These are phyloP conservation scores for Grammomys dolichurus DNA, from an alignment of 2,113 vertebrate species.

Conservation along the genomic window DNA sequence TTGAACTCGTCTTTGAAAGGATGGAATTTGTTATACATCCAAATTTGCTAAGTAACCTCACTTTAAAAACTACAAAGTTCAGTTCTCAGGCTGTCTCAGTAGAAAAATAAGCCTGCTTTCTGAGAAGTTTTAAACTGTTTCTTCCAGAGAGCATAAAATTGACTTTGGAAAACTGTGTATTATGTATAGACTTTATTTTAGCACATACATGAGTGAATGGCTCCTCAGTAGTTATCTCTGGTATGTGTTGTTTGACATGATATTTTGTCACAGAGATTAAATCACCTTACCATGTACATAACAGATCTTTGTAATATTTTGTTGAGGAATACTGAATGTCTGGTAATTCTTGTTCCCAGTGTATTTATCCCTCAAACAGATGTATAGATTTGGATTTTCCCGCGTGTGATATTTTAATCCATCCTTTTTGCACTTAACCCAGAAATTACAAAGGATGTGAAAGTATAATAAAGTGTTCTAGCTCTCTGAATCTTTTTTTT, in stretches of 20 bases:
- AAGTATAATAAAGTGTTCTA: background rate
- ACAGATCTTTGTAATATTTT: too few species aligned
- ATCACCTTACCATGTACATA: background rate
- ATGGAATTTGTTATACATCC: background rate
- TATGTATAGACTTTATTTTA: background rate
- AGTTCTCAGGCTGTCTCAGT: too few species aligned
- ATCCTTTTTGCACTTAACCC: background rate
- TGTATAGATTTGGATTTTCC: background rate
- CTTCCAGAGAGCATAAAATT: background rate
- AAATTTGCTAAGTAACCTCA: background rate
- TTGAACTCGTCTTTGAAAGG: background rate
- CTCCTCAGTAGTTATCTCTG: background rate
- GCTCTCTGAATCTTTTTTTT: background rate
- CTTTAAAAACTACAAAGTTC: background rate
- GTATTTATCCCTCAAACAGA: background rate
- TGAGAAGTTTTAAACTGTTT: background rate
- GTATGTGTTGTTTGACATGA: background rate
- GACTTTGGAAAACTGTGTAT: background rate
- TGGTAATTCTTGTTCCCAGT: background rate
- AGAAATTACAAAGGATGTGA: background rate
- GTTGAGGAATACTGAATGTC: background rate
- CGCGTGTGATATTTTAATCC: background rate
- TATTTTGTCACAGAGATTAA: background rate
- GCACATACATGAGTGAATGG: background rate
- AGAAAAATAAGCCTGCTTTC: background rate